Base-by-base conservation (phyloP, 2,113 vertebrate species). In the Hypomesus transpacificus region DNA sequence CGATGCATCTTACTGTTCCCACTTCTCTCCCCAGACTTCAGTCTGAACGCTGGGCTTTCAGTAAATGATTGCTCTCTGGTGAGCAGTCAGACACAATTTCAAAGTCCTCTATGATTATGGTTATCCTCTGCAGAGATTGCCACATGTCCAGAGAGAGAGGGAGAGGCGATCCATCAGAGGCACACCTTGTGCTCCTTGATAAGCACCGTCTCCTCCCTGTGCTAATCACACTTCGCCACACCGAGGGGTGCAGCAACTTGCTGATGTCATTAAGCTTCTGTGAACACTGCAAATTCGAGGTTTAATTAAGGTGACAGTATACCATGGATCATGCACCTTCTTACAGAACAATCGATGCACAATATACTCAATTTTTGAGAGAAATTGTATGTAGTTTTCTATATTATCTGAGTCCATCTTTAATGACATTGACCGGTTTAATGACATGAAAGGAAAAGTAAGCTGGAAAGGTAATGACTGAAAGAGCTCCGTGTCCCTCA, bases 21-120 rank as follows among this genome's bases (percentile, higher is more conserved):
- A 78, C 74, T 21, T 28, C 14, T 58, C 83, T 64, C 79, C 78
- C 80, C 75, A 73, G 69, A 65, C 80, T 77, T 46, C 39, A 6
- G 71, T 72, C 66, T 72, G n/a, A 31, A 65, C 76, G 63, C 50
- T 16, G 68, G 74, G 78, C 65, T 78, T 39, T 59, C 28, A 28
- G 16, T n/a, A 18, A 69, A 39, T 69, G 54, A 86, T 85, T 74
- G 79, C 71, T 84, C 82, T 79, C 81, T 66, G 62, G 75, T 75
- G 83, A 83, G 80, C 70, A 78, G 79, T 81, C 80, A 75, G 80
- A 83, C 77, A 74, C 82, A 83, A 86, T 87, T 88, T 88, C 85
- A 85, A 84, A 70, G 71, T 78, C 68, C 71, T 74, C 75, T 82
- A 81, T 84, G 57, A 79, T 84, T 80, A n/a, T n/a, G n/a, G 80